Evolutionary conservation across 37 sponge, comb jelly and placozoan genomes (phyloP), one percentile per base, ranked within the genome.

Genomic region (Eunapius fragilis): DNA sequence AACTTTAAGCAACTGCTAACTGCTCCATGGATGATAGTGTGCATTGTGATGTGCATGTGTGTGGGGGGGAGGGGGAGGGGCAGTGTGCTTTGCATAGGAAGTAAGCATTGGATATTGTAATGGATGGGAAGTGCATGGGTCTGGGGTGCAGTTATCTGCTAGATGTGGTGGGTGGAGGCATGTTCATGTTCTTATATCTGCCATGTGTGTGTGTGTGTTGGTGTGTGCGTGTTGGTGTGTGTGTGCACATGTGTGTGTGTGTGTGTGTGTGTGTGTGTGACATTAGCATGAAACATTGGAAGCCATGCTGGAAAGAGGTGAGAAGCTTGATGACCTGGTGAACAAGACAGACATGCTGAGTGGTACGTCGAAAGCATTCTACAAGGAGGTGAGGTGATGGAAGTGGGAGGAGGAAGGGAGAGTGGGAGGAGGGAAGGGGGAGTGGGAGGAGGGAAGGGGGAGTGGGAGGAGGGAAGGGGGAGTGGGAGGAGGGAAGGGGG

Each of bases 271-370:
- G 11, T 25, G 24, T n/a, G 27, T 37, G 2, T 68, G 74, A n/a
- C n/a, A n/a, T 22, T 34, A 96, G 91, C 96, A 98, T 72, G 96
- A 98, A 32, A 98, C 99, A 2, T 93, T 98, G 36, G 94, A 98
- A 69, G 89, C 93, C 26, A 84, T 97, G 36, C 73, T 98, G 37
- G 86, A 95, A 34, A 89, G 97, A 79, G 99, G 99, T 78, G 97
- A 98, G 76, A 93, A 89, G 70, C 82, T 98, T 76, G 97, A 96
- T 72, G 97, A 98, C 48, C 80, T 98, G 4, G 99, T 98, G 1
- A 58, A 84, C 23, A 97, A 97, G 80, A 97, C 99, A 67, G 99
- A 98, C 68, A 82, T 95, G 67, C 88, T 98, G 11, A 96, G 97
- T 78, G 81, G 79, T 2, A 89, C 97, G 50, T 97, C 99, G 3